Conservation (phyloP, 2,113 vertebrate species). For the Sporophila hypoxantha region DNA sequence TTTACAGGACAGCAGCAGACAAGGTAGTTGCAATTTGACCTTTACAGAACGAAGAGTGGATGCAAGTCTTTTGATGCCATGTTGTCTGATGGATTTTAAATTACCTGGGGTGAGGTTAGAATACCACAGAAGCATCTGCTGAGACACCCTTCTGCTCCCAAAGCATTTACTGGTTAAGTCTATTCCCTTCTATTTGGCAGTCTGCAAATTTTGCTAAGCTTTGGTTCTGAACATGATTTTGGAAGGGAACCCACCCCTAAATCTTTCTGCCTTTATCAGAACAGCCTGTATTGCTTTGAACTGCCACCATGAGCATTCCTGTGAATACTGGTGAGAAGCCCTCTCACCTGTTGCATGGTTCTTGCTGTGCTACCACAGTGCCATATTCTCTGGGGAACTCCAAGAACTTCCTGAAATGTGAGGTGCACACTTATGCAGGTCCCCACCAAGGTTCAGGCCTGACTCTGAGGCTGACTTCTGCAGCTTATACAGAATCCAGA, state of each 20-base stretch:
- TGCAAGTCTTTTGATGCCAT: not conserved
- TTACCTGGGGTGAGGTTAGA: not conserved
- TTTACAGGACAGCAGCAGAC: not conserved
- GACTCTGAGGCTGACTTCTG: not conserved
- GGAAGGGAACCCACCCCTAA: not conserved
- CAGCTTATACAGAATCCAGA: not conserved
- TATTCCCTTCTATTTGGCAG: not conserved
- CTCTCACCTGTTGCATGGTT: not conserved
- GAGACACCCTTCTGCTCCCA: not conserved
- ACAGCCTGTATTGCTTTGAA: not conserved
- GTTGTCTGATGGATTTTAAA: constrained; percentile 23
- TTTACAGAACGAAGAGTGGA: not conserved
- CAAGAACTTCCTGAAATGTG: not conserved
- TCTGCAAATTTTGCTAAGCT: not conserved
- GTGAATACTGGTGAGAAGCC: not conserved
- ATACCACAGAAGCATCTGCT: not conserved
- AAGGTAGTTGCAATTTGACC: not conserved
- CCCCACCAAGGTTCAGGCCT: not conserved
- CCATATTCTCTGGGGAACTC: not conserved
- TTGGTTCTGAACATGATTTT: not conserved
- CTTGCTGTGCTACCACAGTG: not conserved
- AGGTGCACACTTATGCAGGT: not conserved
- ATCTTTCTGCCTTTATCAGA: not conserved
- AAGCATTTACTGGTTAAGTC: not conserved
- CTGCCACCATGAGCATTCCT: not conserved